Evolutionary conservation across 1,140 invertebrate species (phyloP), one percentile per base, ranked within the genome.

Genomic region (Zophobas atratus): DNA sequence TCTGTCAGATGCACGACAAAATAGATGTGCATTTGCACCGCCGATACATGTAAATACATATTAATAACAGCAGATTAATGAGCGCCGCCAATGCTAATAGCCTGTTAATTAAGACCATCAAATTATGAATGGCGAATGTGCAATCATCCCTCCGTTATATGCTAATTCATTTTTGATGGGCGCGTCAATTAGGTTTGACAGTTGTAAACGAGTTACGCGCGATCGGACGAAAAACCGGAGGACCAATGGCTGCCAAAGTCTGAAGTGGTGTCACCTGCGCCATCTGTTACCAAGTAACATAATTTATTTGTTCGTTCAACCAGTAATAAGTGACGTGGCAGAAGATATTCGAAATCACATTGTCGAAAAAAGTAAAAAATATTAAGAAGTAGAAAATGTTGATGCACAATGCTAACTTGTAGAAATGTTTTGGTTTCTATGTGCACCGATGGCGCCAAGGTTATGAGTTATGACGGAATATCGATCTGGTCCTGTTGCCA

Each of bases 41-140:
- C 72, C 74, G 57, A 78, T 78, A 67, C 60, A 67, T 67, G 77
- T 78, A 78, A 78, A 78, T 78, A 78, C 77, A 78, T 78, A 78
- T 78, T 78, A 75, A 78, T 78, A 78, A 75, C 77, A 78, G 72
- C 77, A 75, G 63, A 78, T 78, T 78, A 78, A 78, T 78, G 77
- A 75, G 71, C 72, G 63, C 49, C 73, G 72, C 71, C 71, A 67
- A 56, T 60, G 60, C 72, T 78, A 78, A 78, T 78, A 78, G 72
- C 41, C 49, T 53, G 60, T 78, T 78, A 78, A 78, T 78, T 78
- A 73, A 78, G 77, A 75, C 49, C 70, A 78, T 78, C 77, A 60
- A 73, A 74, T 77, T 77, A 77, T 77, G 49, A 67, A 67, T 67
- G 60, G 39, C 60, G 39, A 39, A 67, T 67, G 60, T 67, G 60